These are phyloP conservation scores for Andrena fulva DNA, from an alignment of 2,888 invertebrate species.

Conservation along the genomic window DNA sequence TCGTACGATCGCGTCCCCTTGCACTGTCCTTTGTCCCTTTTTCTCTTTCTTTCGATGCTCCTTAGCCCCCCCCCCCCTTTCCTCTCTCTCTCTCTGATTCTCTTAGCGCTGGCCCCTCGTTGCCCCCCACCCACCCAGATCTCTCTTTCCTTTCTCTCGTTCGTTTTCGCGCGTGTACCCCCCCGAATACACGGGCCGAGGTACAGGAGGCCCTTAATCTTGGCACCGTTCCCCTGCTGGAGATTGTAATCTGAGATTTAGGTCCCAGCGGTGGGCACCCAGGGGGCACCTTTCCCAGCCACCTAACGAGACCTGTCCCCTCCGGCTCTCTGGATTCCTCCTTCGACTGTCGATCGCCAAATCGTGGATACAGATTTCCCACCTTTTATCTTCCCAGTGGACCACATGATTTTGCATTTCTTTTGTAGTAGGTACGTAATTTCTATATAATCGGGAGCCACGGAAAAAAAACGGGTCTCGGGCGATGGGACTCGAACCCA, in stretches of 20 bases:
- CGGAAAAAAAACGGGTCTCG: too few relatives aligned
- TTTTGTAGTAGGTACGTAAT: too few relatives aligned
- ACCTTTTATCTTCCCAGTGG: not conserved
- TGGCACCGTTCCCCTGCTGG: constrained; percentile 73
- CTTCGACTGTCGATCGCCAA: constrained; percentile 30
- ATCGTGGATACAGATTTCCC: not conserved
- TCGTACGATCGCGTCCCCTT: constrained; percentile 8
- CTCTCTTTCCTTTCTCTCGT: constrained; percentile 13
- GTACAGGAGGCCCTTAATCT: constrained; percentile 77
- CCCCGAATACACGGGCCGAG: constrained; percentile 41
- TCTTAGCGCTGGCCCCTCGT: constrained; percentile 19
- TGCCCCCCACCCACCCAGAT: not conserved
- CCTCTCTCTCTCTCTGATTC: not conserved
- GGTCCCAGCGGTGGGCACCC: constrained; percentile 75
- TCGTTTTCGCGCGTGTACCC: constrained; percentile 37
- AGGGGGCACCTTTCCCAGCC: constrained; percentile 58
- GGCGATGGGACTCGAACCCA: too few relatives aligned
- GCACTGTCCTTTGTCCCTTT: not conserved
- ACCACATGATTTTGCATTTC: not conserved
- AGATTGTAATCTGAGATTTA: constrained; percentile 82
- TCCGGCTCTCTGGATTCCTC: constrained; percentile 4
- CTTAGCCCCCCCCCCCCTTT: not conserved
- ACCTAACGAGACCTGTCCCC: constrained; percentile 51
- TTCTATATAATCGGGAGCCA: too few relatives aligned
- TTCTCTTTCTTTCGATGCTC: not conserved